Conservation (phyloP, 2,113 vertebrate species). For the Sceloporus tristichus region DNA sequence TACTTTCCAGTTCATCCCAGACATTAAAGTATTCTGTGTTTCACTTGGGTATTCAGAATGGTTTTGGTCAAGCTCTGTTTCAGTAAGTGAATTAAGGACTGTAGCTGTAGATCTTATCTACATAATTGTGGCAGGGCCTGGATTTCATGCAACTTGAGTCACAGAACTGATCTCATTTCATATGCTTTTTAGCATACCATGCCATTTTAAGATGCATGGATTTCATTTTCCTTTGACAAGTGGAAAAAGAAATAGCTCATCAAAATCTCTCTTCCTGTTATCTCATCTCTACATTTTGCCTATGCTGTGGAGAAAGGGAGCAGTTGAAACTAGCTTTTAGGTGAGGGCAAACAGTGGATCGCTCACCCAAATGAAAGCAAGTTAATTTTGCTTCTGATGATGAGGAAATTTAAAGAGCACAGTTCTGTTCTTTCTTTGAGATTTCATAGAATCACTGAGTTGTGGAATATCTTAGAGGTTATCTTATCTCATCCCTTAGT, state of each 20-base stretch:
- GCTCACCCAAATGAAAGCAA: background rate
- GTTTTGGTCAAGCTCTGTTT: background rate
- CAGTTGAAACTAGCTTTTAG: slow-evolving; percentile 7
- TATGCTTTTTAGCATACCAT: background rate
- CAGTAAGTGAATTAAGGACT: background rate
- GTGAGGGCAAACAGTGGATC: background rate
- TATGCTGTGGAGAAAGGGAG: background rate
- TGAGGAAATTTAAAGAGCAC: background rate
- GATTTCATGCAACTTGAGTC: accelerated
- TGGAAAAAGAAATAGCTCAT: background rate
- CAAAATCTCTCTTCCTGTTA: background rate
- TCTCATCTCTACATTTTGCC: background rate
- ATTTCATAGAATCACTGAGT: background rate
- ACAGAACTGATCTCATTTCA: background rate
- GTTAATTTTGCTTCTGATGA: background rate
- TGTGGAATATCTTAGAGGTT: background rate
- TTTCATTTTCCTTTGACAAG: background rate
- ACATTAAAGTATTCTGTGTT: background rate
- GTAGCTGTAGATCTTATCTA: accelerated
- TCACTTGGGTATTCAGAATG: background rate
- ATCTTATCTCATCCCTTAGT: too few species aligned
- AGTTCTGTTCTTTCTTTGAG: too few species aligned
- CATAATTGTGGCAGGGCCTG: background rate
- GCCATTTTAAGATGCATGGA: background rate
- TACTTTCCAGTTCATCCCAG: background rate